Conservation (phyloP, 1,140 invertebrate species). For the Leptinotarsa lineolata region DNA sequence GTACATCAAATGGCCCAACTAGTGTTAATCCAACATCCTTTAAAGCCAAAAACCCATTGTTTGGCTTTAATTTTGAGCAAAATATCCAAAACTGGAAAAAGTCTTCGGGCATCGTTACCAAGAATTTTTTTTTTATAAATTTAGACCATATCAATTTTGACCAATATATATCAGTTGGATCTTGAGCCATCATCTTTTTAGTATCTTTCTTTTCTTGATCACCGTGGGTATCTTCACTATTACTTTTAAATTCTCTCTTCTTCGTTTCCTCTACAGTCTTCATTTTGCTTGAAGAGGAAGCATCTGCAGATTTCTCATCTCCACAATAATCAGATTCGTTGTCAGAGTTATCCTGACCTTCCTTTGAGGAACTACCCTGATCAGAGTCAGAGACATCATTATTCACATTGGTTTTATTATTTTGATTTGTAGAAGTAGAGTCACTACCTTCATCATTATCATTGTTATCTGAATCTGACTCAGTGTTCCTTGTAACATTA, state of each 20-base stretch:
- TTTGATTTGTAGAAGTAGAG: constrained; percentile 31
- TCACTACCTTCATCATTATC: constrained; percentile 37
- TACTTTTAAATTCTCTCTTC: not conserved
- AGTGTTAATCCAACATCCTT: constrained; percentile 70
- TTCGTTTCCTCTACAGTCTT: not conserved
- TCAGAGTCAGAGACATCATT: constrained; percentile 43
- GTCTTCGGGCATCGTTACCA: constrained; percentile 86
- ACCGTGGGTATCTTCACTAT: not conserved
- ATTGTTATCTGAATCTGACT: constrained; percentile 12
- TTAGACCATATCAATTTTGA: too few species aligned
- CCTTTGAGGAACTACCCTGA: constrained; percentile 27
- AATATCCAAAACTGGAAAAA: constrained; percentile 87
- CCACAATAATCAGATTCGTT: constrained; percentile 16
- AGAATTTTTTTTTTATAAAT: constrained; percentile 74
- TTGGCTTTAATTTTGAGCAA: constrained; percentile 67
- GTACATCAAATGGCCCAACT: constrained; percentile 86
- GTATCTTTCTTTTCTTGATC: constrained; percentile 2
- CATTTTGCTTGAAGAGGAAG: too few species aligned
- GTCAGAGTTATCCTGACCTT: constrained; percentile 12
- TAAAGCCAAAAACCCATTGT: constrained; percentile 67
- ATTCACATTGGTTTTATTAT: constrained; percentile 36
- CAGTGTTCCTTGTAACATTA: constrained; percentile 4
- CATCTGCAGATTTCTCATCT: not conserved
- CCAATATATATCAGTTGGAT: not conserved
- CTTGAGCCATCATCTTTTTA: not conserved